Evolutionary conservation across 2,888 invertebrate species (phyloP), one percentile per base, ranked within the genome.

Genomic region (Pyrocoelia pectoralis): DNA sequence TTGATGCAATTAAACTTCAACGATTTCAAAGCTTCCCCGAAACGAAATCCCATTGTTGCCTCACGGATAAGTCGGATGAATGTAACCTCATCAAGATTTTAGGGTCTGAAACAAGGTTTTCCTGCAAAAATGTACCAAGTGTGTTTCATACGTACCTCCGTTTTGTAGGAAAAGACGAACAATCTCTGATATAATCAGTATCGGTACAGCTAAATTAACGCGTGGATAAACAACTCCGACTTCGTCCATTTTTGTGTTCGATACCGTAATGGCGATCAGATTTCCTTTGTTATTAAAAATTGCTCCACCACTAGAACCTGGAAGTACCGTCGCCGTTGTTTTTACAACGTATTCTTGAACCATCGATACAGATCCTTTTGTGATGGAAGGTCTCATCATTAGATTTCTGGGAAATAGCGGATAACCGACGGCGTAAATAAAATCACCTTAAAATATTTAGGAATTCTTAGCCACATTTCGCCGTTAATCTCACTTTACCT

Each of bases 281-380:
- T 85, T 82, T 2, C 77, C 80, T 33, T 70, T 73, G 58, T 84
- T 73, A 10, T 84, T 81, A 71, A 84, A 80, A 70, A 88, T 84
- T 1, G 87, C 86, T 0, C 87, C 88, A 1, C 88, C 88, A 63
- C 88, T 88, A 66, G 84, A 83, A 0, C 88, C 87, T 0, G 85
- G 85, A 72, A 87, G 86, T 10, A 87, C 84, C 73, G 86, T 86
- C 72, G 87, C 88, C 0, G 87, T 86, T 1, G 87, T 87, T 73
- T 86, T 86, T 55, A 88, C 74, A 83, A 86, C 83, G 61, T 83
- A 84, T 0, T 83, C 80, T 8, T 84, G 83, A 29, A 81, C 81
- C 70, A 83, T 84, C 70, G 85, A 85, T 29, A 88, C 77, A 71
- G 84, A 82, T 0, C 88, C 88, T 9, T 81, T 78, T 1, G 86